Base-by-base conservation (phyloP, 2,888 invertebrate genomes). In the Netelia inedita region DNA sequence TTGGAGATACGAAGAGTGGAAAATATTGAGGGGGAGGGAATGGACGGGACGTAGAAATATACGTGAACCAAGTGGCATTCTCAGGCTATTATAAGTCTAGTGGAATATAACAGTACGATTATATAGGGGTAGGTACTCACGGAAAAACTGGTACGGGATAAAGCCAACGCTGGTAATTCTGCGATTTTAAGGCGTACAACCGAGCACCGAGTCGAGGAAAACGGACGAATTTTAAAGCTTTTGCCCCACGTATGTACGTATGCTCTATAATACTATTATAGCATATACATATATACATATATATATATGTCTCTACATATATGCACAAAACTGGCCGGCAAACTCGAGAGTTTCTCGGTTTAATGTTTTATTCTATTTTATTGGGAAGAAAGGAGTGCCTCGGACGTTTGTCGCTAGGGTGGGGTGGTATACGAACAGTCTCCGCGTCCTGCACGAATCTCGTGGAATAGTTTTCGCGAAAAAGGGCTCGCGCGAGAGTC, bases 341-440 rank as follows among this genome's bases (percentile, higher is more conserved):
- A 65, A 43, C 65, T 65, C 65, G 41, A 35, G 87, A 83, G 84
- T 43, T 66, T 53, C 46, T 19, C 82, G 87, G 76, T 61, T 86
- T 73, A 81, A 87, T 86, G 85, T 88, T 88, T 88, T 88, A 88
- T 88, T 73, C 59, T 43, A 72, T 72, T 72, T 73, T 61, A 73
- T 73, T 50, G 73, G 43, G 28, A 46, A 28, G 73, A 28, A 73
- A 61, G 73, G 46, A 73, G 46, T 61, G 61, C 73, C 46, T 16
- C 59, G 61, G 23, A 61, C 23, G 16, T 50, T 28, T 2, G 5
- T 0, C 71, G 28, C 16, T 41, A 19, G 41, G 28, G 28, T 1
- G 19, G 16, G 2, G 16, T 5, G 50, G 1, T 9, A 55, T 21
- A 5, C 14, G 46, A 6, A 46, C 16, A 59, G 50, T 50, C 46